Evolutionary conservation across 2,113 vertebrate species (phyloP).

Genomic region (Cephalophus harveyi): DNA sequence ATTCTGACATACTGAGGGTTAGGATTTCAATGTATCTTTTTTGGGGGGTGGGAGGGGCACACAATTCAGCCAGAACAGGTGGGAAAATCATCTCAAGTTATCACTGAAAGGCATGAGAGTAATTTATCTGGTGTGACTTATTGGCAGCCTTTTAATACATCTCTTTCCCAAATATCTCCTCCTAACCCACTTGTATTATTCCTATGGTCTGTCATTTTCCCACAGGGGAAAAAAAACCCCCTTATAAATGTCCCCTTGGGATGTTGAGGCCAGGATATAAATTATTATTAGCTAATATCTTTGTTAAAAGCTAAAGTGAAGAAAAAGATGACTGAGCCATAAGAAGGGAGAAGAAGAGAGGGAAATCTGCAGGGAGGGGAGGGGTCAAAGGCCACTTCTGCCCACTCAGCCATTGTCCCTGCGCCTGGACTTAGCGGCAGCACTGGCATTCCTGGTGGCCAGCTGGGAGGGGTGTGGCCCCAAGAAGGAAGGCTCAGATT

Average conservation of each 20-base stretch:
- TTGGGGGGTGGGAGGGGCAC: fast-evolving
- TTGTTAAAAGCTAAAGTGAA: slow-evolving; percentile 3
- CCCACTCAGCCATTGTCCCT: background rate
- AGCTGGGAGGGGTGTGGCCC: background rate
- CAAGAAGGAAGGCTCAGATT: background rate
- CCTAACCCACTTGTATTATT: background rate
- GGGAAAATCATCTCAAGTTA: background rate
- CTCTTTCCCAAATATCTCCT: background rate
- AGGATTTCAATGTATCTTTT: background rate
- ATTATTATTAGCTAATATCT: background rate
- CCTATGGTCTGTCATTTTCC: background rate
- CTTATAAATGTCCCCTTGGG: background rate
- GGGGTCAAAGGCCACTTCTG: background rate
- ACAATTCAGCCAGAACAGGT: background rate
- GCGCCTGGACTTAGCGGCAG: background rate
- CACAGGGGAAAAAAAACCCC: background rate
- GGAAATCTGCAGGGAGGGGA: background rate
- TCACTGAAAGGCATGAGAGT: background rate
- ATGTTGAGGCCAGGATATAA: background rate
- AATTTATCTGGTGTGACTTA: background rate
- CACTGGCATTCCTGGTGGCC: background rate
- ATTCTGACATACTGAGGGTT: background rate
- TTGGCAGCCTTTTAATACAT: background rate
- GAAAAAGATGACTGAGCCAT: background rate
- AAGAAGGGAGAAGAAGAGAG: background rate